Evolutionary conservation across 2,888 invertebrate species (phyloP).

Genomic region (Caenorhabditis sp.): DNA sequence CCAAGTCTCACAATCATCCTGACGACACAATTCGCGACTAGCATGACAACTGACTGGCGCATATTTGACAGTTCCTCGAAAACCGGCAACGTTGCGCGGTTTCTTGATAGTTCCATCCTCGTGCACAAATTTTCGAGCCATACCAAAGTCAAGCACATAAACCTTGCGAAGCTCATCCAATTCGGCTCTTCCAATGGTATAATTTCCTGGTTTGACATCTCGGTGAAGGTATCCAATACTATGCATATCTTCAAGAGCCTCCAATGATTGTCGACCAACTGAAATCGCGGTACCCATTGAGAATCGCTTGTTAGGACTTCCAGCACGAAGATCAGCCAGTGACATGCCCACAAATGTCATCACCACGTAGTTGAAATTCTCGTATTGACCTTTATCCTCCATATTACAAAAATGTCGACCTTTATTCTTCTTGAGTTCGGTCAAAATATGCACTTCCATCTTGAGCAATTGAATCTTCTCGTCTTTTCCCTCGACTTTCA

Average conservation of each 20-base stretch:
- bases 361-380: slow-evolving; percentile 62
- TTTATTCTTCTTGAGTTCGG: slow-evolving; percentile 54
- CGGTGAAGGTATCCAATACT: slow-evolving; percentile 59
- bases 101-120: slow-evolving; percentile 60
- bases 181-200: slow-evolving; percentile 61
- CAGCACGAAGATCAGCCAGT: slow-evolving; percentile 45
- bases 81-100: slow-evolving; percentile 60
- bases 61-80: slow-evolving; percentile 59
- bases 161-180: slow-evolving; percentile 60
- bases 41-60: slow-evolving; percentile 62
- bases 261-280: slow-evolving; percentile 56
- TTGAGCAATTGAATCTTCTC: slow-evolving; percentile 61
- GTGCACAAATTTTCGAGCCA: slow-evolving; percentile 62
- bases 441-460: slow-evolving; percentile 66
- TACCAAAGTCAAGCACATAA: slow-evolving; percentile 65
- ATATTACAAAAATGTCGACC: slow-evolving; percentile 66
- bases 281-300: slow-evolving; percentile 65
- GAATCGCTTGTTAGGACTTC: slow-evolving; percentile 40
- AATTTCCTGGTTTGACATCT: slow-evolving; percentile 62
- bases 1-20: slow-evolving; percentile 63
- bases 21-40: slow-evolving; percentile 54
- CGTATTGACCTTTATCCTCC: slow-evolving; percentile 56
- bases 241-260: slow-evolving; percentile 67
- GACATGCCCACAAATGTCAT: slow-evolving; percentile 66
- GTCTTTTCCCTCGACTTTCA: slow-evolving; percentile 62